Base-by-base conservation (phyloP, 2,113 vertebrate genomes). In the Protobothrops mucrosquamatus region DNA sequence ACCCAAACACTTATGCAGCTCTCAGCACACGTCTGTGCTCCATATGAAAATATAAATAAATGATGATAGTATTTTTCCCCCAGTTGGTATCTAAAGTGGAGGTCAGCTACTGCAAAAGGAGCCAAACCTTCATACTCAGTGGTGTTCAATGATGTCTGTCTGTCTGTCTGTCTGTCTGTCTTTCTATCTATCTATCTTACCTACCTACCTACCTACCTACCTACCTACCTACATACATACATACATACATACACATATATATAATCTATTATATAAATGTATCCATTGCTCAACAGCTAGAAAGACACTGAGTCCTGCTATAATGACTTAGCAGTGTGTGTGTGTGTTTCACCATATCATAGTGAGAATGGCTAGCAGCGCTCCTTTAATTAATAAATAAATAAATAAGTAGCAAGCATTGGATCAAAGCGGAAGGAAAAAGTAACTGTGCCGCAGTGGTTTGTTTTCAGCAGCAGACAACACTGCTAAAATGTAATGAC, bases 21-120 rank as follows among this genome's bases (percentile, higher is more conserved):
- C 15, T 51, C 24, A 23, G 18, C 54, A 18, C 24, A 26, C 7
- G 85, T 51, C 24, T 61, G 14, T 51, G 43, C 39, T 46, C 9
- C 34, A 12, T 54, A 43, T 2, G 18, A 15, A 55, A 55, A 48
- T 29, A 46, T 22, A 89, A 88, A 95, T 74, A 74, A 92, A 18
- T 12, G 52, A 56, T 56, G n/a, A 24, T 23, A 89, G 93, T 0
- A 0, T 0, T 29, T 61, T 14, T 14, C 0, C 0, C 15, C 46
- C 0, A 69, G 64, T 89, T 91, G 91, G 81, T 95, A 96, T 92
- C 39, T 26, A 94, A 96, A 46, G 85, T 94, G 52, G 96, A 96
- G 91, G 94, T 12, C 94, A 24, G n/a, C 95, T 93, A 89, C 95
- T 96, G 92, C 69, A 54, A 91, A 94, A 96, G 89, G 1, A 94